These are phyloP conservation scores for Saccostrea cuccullata DNA, from an alignment of 1,140 invertebrate species.

Conservation along the genomic window DNA sequence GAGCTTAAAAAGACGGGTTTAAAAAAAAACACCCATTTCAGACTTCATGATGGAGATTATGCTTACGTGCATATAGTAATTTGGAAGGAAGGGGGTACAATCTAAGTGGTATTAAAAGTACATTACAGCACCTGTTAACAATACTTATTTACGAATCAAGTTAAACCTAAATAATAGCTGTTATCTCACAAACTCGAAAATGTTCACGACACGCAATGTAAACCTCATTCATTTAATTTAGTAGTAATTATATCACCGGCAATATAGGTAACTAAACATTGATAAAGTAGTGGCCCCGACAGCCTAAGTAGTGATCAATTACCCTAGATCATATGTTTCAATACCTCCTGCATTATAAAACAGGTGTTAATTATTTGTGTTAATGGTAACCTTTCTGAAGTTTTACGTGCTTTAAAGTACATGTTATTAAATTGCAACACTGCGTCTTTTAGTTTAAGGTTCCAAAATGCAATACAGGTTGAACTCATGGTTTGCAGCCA, in stretches of 20 bases:
- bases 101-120: background rate
- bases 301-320: background rate
- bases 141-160: background rate
- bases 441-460: too few species aligned
- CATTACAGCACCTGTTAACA: background rate
- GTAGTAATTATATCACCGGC: background rate
- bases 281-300: background rate
- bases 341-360: constrained; percentile 6
- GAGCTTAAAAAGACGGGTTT: background rate
- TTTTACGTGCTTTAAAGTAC: constrained; percentile 5
- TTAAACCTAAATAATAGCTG: background rate
- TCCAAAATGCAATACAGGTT: too few species aligned
- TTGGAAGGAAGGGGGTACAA: background rate
- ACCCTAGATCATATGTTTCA: constrained; percentile 9
- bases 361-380: constrained; percentile 31
- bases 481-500: too few species aligned
- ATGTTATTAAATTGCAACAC: background rate
- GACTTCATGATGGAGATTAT: background rate
- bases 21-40: background rate
- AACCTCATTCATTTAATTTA: background rate
- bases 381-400: background rate
- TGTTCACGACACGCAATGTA: background rate
- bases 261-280: constrained; percentile 20
- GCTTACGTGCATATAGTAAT: background rate
- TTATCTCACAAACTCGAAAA: background rate